Conservation (phyloP, 1,140 invertebrate genomes). For the Diorhabda carinulata region DNA sequence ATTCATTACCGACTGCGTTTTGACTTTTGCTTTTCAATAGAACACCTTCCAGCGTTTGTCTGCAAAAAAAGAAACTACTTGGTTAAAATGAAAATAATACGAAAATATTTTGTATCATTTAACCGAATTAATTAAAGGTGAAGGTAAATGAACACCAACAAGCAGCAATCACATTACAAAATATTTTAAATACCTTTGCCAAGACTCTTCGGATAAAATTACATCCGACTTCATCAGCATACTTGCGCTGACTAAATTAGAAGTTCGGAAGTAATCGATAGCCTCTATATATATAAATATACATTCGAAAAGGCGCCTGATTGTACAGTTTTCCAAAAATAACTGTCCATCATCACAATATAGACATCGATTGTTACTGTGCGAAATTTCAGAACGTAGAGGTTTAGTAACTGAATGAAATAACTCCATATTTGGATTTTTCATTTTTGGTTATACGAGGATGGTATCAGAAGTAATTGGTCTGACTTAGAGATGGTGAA, state of each 20-base stretch:
- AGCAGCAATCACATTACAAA: too few species aligned
- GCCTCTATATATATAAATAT: background rate
- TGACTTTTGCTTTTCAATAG: slow-evolving; percentile 43
- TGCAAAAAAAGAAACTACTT: slow-evolving; percentile 27
- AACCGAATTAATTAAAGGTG: too few species aligned
- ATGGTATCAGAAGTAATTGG: too few species aligned
- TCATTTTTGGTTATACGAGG: too few species aligned
- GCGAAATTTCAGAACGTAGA: slow-evolving; percentile 7
- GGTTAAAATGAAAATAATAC: too few species aligned
- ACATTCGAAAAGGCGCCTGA: background rate
- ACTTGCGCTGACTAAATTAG: slow-evolving; percentile 2
- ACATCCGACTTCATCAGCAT: background rate
- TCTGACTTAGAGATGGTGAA: too few species aligned
- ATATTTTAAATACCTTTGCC: background rate
- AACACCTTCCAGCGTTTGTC: slow-evolving; percentile 34
- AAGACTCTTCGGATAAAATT: background rate
- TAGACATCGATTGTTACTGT: slow-evolving; percentile 1
- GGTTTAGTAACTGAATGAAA: slow-evolving; percentile 3
- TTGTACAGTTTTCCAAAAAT: background rate
- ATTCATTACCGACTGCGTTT: slow-evolving; percentile 32
- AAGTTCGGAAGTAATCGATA: background rate
- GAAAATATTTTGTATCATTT: too few species aligned
- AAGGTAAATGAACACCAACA: too few species aligned
- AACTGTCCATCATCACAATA: background rate
- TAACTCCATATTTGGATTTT: too few species aligned